phyloP scores from a whole-genome alignment of 2,888 invertebrate species.

The Lasioglossum pauxillum region DNA sequence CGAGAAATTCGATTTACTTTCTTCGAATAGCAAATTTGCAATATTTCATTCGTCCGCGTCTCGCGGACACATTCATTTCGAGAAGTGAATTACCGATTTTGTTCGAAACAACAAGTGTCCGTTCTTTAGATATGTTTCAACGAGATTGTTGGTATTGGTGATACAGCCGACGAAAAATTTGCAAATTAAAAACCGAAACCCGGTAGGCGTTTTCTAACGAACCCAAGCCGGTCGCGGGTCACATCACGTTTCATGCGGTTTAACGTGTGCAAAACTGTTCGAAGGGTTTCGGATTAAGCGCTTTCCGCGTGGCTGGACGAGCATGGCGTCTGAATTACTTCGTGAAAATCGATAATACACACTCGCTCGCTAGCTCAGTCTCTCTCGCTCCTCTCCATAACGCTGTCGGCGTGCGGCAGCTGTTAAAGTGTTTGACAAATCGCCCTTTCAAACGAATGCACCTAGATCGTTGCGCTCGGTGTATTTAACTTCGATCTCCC shows the following conservation, averaged over 20 bases:
- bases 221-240: slow-evolving; percentile 20
- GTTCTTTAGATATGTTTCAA: neutral
- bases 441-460: slow-evolving; percentile 71
- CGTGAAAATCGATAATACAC: slow-evolving; percentile 69
- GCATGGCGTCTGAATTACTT: slow-evolving; percentile 69
- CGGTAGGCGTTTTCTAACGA: slow-evolving; percentile 27
- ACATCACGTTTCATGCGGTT: slow-evolving; percentile 60
- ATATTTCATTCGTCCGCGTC: neutral
- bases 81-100: neutral
- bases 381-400: slow-evolving; percentile 41
- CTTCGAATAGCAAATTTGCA: neutral
- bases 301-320: slow-evolving; percentile 68
- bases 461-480: slow-evolving; percentile 43
- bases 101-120: no score
- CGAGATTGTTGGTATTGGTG: neutral
- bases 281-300: slow-evolving; percentile 70
- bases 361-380: neutral
- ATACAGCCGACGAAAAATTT: neutral
- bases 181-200: slow-evolving; percentile 44
- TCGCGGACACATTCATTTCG: neutral
- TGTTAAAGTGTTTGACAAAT: slow-evolving; percentile 78
- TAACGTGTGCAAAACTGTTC: slow-evolving; percentile 65
- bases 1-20: slow-evolving; percentile 31
- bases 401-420: slow-evolving; percentile 64
- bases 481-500: slow-evolving; percentile 39